Base-by-base conservation (phyloP, 2,113 vertebrate genomes). In the Caranx melampygus region DNA sequence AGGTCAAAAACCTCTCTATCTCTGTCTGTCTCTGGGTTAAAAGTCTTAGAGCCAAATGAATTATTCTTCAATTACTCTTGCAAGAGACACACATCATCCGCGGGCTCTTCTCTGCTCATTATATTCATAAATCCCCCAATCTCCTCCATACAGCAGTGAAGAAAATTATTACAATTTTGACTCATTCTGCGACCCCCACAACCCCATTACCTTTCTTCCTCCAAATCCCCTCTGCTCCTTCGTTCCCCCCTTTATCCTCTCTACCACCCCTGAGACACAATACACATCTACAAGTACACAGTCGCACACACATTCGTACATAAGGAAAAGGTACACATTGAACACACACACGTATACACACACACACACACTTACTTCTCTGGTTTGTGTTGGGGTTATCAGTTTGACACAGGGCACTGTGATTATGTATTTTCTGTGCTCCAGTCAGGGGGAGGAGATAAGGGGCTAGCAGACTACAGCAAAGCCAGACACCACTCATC, bases 81-180 rank as follows among this genome's bases (percentile, higher is more conserved):
- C 87, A 76, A 76, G 74, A 86, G 85, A 87, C 86, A 79, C 84
- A 88, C 89, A 88, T 90, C 90, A 83, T 91, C 88, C 90, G 76
- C 68, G 52, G 92, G 91, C 91, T 90, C 84, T 76, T 77, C 85
- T 67, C 71, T 35, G 57, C 91, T 92, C 87, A 91, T 93, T 90
- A 91, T 91, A 90, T 91, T 90, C 85, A 92, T 88, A 93, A 93
- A 92, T 93, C 92, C 92, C 70, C 85, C 91, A 93, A 93, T 93
- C 91, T 92, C 79, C 65, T 75, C 83, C 81, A 75, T 88, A 89
- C 92, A 92, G 91, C 88, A 86, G 78, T 77, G 81, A 86, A 78
- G 76, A 88, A 91, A 92, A 90, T 91, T 82, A 91, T 88, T 87
- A 86, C 88, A 84, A 86, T 87, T 91, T 87, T 21, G 14, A 84